Conservation (phyloP, 2,113 vertebrate species). For the Heterocephalus glaber region DNA sequence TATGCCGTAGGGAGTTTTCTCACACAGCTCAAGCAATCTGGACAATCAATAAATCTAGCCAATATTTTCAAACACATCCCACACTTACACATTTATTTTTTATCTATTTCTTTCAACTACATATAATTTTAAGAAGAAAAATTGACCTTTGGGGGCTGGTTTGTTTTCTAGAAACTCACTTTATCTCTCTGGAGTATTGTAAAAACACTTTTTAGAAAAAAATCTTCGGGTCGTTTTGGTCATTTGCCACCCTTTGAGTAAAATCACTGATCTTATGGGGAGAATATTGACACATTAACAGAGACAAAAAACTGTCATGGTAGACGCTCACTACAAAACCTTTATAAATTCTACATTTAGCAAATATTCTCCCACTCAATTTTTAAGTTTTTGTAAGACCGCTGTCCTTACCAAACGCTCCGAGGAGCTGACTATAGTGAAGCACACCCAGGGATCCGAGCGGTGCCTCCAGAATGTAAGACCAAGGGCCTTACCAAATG, state of each 20-base stretch:
- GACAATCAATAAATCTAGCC: constrained; percentile 14
- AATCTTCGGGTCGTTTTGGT: constrained; percentile 17
- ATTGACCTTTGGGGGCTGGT: constrained; percentile 19
- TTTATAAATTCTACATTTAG: background rate
- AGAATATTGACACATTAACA: background rate
- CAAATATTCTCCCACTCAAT: background rate
- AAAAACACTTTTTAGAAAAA: constrained; percentile 7
- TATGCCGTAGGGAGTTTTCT: background rate
- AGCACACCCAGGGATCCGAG: no score
- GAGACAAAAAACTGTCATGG: constrained; percentile 7
- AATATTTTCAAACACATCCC: background rate
- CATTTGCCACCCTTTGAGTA: constrained; percentile 32
- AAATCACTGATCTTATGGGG: constrained; percentile 9
- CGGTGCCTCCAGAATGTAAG: no score
- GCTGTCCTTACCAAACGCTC: no score
- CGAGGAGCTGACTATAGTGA: no score
- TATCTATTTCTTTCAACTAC: background rate
- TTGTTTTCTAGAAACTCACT: constrained; percentile 50
- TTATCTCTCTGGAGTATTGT: background rate
- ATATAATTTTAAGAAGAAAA: constrained; percentile 50
- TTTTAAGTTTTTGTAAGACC: no score
- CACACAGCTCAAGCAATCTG: background rate
- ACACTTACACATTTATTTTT: background rate
- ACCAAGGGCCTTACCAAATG: no score
- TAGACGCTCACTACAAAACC: background rate